Conservation (phyloP, 1,140 invertebrate species). For the Caenorhabditis brenneri region DNA sequence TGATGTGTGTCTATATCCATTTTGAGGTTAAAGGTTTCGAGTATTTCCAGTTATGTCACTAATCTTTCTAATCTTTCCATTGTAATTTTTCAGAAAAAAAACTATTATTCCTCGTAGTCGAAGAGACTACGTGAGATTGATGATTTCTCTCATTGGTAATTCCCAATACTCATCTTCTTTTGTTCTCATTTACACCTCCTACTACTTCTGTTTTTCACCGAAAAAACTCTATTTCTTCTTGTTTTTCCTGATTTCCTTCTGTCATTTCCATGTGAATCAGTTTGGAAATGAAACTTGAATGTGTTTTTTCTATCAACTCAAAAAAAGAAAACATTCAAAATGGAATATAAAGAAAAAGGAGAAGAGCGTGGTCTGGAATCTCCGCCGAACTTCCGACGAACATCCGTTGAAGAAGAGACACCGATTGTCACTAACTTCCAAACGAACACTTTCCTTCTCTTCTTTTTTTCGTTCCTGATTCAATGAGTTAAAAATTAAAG, state of each 20-base stretch:
- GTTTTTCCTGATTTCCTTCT: background rate
- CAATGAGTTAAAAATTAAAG: no score
- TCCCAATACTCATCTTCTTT: background rate
- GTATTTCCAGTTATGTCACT: background rate
- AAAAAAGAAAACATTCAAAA: background rate
- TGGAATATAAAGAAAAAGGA: background rate
- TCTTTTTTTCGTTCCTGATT: background rate
- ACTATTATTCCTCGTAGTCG: no score
- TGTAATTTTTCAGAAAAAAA: background rate
- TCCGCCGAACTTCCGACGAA: constrained; percentile 28
- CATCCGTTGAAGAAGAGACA: constrained; percentile 14
- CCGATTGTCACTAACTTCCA: constrained; percentile 24
- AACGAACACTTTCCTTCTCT: background rate
- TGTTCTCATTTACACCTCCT: background rate
- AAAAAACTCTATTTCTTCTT: background rate
- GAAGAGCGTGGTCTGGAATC: background rate
- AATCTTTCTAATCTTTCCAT: constrained; percentile 20
- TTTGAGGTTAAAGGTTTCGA: background rate
- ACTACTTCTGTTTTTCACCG: background rate
- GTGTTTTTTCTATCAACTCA: background rate
- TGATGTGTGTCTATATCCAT: background rate
- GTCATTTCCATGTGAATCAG: background rate
- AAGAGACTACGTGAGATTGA: background rate
- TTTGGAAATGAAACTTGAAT: background rate
- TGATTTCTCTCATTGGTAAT: background rate